phyloP scores from a whole-genome alignment of 2,797 vertebrate species.

The Sebastes vulpes region DNA sequence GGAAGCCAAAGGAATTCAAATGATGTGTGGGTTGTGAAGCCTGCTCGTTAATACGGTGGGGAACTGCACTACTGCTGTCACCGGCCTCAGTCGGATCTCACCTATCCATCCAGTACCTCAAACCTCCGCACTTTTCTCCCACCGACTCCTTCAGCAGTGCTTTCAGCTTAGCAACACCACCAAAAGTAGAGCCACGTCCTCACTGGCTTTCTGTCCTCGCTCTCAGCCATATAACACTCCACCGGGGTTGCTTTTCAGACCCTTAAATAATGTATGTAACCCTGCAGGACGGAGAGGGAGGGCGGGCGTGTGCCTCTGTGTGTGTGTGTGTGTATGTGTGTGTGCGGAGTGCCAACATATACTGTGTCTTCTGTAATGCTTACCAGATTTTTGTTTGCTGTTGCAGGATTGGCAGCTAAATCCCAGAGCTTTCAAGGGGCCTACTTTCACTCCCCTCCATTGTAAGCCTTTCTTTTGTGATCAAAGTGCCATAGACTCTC shows the following conservation, averaged over 20 bases:
- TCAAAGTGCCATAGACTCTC: conserved; percentile 14
- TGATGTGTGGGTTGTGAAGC: conserved; percentile 1
- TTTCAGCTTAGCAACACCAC: conserved; percentile 4
- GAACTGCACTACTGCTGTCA: conserved; percentile 9
- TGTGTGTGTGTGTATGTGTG: conserved; percentile 12
- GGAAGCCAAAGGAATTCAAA: neutral
- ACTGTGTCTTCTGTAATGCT: conserved; percentile 49
- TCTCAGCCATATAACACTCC: conserved; percentile 25
- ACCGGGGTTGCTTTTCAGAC: conserved; percentile 42
- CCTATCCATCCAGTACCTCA: neutral
- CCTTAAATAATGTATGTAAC: conserved; percentile 72
- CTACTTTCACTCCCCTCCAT: conserved; percentile 33
- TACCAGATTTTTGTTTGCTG: conserved; percentile 57
- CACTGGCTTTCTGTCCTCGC: conserved; percentile 13
- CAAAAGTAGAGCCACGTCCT: conserved; percentile 15
- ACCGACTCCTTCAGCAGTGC: neutral
- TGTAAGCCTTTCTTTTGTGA: conserved; percentile 56
- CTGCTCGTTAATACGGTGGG: neutral
- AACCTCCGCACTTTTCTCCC: conserved; percentile 1
- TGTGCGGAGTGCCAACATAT: conserved; percentile 18
- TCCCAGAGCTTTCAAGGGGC: conserved; percentile 45
- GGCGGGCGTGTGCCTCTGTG: neutral
- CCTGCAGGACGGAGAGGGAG: conserved; percentile 29
- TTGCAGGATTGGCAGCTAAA: conserved; percentile 58
- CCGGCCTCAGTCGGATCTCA: neutral